Conservation (phyloP, 2,113 vertebrate species). For the Scomber japonicus region DNA sequence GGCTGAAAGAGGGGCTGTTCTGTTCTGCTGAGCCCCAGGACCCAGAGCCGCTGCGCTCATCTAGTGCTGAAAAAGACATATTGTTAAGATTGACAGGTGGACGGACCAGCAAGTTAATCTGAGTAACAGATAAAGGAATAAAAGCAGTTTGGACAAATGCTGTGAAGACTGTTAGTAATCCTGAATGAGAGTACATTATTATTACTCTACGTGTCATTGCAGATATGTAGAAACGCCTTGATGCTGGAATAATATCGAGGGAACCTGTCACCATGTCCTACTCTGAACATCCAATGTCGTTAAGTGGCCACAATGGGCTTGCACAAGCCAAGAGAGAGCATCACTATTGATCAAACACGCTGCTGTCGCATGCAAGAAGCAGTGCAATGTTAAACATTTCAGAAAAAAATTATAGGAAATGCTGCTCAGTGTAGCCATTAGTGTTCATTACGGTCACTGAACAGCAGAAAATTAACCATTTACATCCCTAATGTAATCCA, state of each 20-base stretch:
- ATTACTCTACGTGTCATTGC: constrained; percentile 25
- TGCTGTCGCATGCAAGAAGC: constrained; percentile 42
- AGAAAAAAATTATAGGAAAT: constrained; percentile 27
- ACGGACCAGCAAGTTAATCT: not conserved
- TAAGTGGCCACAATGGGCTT: constrained; percentile 49
- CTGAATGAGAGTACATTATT: constrained; percentile 7
- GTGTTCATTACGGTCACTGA: constrained; percentile 56
- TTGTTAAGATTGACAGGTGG: constrained; percentile 60
- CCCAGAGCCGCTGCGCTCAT: constrained; percentile 92
- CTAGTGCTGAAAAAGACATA: constrained; percentile 85
- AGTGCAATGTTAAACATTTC: constrained; percentile 28
- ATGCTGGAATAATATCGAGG: constrained; percentile 40
- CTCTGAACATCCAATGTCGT: constrained; percentile 21
- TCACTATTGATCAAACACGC: constrained; percentile 52
- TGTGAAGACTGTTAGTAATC: not conserved
- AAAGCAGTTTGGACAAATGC: not conserved
- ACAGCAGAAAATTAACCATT: constrained; percentile 61
- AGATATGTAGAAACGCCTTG: constrained; percentile 19
- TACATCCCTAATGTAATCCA: constrained; percentile 44
- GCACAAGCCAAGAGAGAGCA: constrained; percentile 28
- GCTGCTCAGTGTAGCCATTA: constrained; percentile 60
- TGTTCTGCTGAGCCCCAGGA: constrained; percentile 94
- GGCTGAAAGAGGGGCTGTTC: constrained; percentile 94
- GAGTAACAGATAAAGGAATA: constrained; percentile 10
- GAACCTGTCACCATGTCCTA: constrained; percentile 20